Percentiles rank a stretch among this genome's conserved stretches.
Evolutionary conservation across 1,140 invertebrate genomes (phyloP).

Genomic region (Heterodera carotae): DNA sequence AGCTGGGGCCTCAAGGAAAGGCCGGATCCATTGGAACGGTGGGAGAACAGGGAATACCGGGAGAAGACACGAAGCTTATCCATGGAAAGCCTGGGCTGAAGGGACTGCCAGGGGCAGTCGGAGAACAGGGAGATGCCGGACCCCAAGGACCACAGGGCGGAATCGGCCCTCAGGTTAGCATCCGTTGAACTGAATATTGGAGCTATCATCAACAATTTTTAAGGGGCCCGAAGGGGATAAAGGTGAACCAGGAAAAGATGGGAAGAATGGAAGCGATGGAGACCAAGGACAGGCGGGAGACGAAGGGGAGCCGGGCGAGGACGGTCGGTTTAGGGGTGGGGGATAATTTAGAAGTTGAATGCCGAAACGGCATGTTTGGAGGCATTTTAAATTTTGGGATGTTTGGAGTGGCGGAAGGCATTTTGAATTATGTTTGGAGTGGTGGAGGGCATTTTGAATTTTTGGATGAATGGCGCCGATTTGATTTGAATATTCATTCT

Average conservation of each 20-base stretch:
- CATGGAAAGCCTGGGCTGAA: constrained; percentile 52
- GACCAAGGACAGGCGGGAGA: constrained; percentile 39
- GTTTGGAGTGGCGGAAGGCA: background rate
- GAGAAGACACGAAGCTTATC: constrained; percentile 47
- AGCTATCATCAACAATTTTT: background rate
- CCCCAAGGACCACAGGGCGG: constrained; percentile 31
- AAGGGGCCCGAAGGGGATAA: constrained; percentile 38
- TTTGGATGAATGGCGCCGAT: no score
- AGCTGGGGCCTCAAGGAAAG: constrained; percentile 51
- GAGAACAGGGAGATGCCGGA: constrained; percentile 29
- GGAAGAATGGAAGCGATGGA: constrained; percentile 36
- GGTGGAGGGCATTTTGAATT: background rate
- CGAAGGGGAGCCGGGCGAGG: constrained; percentile 36
- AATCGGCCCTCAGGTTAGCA: constrained; percentile 26
- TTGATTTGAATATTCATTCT: no score
- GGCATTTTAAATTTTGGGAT: background rate
- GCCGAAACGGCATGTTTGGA: no score
- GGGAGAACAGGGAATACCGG: constrained; percentile 43
- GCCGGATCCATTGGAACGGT: constrained; percentile 42
- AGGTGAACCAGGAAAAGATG: constrained; percentile 31
- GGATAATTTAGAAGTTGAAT: background rate
- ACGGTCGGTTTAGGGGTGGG: constrained; percentile 1
- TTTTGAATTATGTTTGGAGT: no score
- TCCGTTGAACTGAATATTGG: background rate
- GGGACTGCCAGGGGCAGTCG: constrained; percentile 44